A percentile compares a stretch with the other conserved stretches of the same genome.
These are phyloP conservation scores for Eudasyphora cyanicolor DNA, from an alignment of 2,888 invertebrate genomes.

Conservation along the genomic window DNA sequence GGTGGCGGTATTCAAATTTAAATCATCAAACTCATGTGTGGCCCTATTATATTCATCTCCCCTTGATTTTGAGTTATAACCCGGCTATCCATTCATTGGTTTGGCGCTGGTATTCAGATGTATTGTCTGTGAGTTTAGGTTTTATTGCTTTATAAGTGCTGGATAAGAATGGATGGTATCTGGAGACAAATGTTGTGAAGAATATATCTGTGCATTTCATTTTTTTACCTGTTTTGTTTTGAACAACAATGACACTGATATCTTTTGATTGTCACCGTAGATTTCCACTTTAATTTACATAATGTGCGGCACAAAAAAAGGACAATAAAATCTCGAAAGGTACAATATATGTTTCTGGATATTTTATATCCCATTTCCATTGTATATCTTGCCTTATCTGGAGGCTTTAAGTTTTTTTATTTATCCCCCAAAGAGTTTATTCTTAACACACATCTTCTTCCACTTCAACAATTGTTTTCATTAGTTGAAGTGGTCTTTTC, in stretches of 20 bases:
- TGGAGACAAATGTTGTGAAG: neutral
- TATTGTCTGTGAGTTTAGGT: too few species aligned
- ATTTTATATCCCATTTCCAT: neutral
- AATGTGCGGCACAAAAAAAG: conserved; percentile 55
- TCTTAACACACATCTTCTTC: neutral
- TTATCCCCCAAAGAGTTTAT: neutral
- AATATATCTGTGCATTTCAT: neutral
- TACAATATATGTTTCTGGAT: neutral
- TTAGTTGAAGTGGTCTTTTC: neutral
- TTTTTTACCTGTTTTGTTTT: conserved; percentile 8
- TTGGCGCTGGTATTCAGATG: neutral
- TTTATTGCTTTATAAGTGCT: conserved; percentile 37
- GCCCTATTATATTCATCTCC: conserved; percentile 17
- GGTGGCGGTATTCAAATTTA: conserved; percentile 51
- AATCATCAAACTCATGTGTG: conserved; percentile 62
- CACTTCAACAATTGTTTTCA: neutral
- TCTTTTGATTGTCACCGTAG: conserved; percentile 49
- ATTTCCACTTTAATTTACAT: conserved; percentile 52
- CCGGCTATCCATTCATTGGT: neutral
- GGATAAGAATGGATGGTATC: conserved; percentile 6
- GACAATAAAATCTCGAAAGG: conserved; percentile 51
- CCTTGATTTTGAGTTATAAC: neutral
- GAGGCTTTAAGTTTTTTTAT: neutral
- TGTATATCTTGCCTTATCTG: neutral
- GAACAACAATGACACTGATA: conserved; percentile 19